Base-by-base conservation (phyloP, 1,140 invertebrate species). In the Helicorthomorpha holstii region DNA sequence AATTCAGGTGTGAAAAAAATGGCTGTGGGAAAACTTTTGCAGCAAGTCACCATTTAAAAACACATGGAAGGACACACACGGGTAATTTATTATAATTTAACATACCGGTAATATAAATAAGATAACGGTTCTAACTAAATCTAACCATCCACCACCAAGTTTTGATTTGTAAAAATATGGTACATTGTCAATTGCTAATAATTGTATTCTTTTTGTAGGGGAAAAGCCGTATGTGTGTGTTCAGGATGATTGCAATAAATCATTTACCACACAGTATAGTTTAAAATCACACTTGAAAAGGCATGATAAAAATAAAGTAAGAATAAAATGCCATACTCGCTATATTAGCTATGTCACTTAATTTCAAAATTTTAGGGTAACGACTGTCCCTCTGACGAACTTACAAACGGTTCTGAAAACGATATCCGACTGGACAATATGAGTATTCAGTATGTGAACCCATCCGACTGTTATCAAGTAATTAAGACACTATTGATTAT, bases 21-120 rank as follows among this genome's bases (percentile, higher is more conserved):
- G 85, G 84, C 23, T 94, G 90, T 64, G 82, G 81, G 25, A 93
- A 91, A 64, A 80, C 86, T 0, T 95, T 96, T 66, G 86, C 86
- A 4, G 88, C 87, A 19, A 90, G 85, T 44, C 90, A 94, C 72
- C 90, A 95, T 67, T 68, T 95, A 38, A 93, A 93, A 72, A 87
- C 83, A 1, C 87, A 91, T 63, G 73, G 70, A 45, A 67, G 80
- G 54, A 82, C 80, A 24, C 82, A 85, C 62, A 79, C 76, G 29
- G 82, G 81, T 46, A 22, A 7, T 21, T 65, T 50, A 56, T 41
- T 38, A 55, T 16, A n/a, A n/a, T n/a, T n/a, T n/a, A n/a, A n/a
- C n/a, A n/a, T n/a, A n/a, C n/a, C n/a, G n/a, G n/a, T n/a, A n/a
- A n/a, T n/a, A n/a, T n/a, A n/a, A n/a, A n/a, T n/a, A n/a, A n/a